A percentile compares a stretch with the other conserved stretches of the same genome.
These are phyloP conservation scores for Hemibagrus guttatus DNA, from an alignment of 2,797 vertebrate genomes.

Conservation along the genomic window DNA sequence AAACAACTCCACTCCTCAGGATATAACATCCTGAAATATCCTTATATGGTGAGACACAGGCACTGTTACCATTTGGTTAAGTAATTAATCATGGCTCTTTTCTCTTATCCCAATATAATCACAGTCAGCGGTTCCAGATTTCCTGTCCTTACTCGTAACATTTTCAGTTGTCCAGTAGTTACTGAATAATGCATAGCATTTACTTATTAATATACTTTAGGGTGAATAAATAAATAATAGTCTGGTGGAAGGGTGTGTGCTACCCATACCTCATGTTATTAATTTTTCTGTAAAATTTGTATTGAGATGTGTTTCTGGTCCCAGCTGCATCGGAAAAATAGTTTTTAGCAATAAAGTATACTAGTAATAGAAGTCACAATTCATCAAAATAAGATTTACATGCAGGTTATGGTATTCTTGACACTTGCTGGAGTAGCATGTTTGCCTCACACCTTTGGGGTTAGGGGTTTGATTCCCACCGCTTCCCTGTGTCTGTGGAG, in stretches of 20 bases:
- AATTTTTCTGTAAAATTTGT: background rate
- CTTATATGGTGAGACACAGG: slow-evolving; percentile 2
- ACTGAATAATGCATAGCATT: background rate
- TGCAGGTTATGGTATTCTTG: background rate
- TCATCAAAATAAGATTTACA: background rate
- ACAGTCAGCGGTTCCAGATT: background rate
- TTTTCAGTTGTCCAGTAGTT: background rate
- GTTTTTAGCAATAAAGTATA: background rate
- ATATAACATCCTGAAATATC: slow-evolving; percentile 5
- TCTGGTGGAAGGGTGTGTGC: background rate
- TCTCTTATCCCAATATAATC: background rate
- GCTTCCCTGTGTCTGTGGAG: too few species aligned
- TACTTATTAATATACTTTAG: slow-evolving; percentile 2
- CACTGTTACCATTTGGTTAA: slow-evolving; percentile 1
- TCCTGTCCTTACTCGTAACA: background rate
- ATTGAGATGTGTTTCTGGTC: background rate
- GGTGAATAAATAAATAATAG: background rate
- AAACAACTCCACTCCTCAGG: background rate
- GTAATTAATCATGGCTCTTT: slow-evolving; percentile 15
- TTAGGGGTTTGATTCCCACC: too few species aligned
- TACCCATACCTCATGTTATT: background rate
- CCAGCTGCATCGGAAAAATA: too few species aligned
- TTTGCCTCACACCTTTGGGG: too few species aligned
- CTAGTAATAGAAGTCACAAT: background rate
- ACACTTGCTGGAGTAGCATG: background rate